Conservation (phyloP, 2,113 vertebrate species). For the Podiceps cristatus region DNA sequence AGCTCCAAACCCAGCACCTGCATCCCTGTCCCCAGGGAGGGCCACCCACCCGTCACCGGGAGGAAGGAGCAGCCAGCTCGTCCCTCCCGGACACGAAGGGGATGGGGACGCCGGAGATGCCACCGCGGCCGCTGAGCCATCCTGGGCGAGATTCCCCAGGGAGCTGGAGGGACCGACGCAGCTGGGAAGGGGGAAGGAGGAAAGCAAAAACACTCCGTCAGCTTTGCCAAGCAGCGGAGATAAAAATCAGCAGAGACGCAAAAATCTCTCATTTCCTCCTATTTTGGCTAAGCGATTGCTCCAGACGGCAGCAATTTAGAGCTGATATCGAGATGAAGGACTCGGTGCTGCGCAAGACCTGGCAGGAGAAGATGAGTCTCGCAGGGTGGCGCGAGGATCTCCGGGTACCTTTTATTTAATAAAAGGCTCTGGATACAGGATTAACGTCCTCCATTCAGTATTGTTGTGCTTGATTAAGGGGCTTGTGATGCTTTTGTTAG, state of each 20-base stretch:
- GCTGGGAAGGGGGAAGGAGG: not conserved
- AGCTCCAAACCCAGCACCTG: not conserved
- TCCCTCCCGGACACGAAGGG: not conserved
- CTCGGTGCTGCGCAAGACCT: not conserved
- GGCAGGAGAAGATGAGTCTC: not conserved
- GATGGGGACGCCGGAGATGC: not conserved
- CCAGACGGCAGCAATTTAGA: constrained; percentile 61
- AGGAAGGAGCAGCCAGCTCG: not conserved
- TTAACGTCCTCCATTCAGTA: not conserved
- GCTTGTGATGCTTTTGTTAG: not conserved
- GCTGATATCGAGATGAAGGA: not conserved
- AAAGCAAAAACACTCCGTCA: not conserved
- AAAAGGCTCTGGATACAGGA: not conserved
- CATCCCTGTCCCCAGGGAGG: not conserved
- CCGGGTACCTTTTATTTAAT: not conserved
- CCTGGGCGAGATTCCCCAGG: not conserved
- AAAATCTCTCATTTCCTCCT: constrained; percentile 56
- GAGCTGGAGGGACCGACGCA: not conserved
- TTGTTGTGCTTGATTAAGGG: not conserved
- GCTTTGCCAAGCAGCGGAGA: constrained; percentile 36
- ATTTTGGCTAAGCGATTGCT: constrained; percentile 41
- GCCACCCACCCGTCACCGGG: not conserved
- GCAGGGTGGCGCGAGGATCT: not conserved
- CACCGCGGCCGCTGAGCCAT: not conserved
- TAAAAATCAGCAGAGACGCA: constrained; percentile 32